Percentiles rank a stretch among this genome's conserved stretches.
phyloP scores from a whole-genome alignment of 2,888 invertebrate species.

The Melanophora roralis region DNA sequence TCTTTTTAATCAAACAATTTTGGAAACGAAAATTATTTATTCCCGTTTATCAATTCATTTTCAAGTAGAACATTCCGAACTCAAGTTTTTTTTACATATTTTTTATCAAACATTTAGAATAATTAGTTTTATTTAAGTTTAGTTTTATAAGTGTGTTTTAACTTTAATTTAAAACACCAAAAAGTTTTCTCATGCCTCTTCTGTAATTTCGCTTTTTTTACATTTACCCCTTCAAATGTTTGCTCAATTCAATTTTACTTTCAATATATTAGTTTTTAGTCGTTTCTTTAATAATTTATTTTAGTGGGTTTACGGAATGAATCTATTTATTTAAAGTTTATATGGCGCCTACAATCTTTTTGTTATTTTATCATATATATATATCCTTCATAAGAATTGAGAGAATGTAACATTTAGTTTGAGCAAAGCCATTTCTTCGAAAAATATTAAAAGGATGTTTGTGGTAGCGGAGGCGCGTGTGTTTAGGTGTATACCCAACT shows the following conservation, averaged over 20 bases:
- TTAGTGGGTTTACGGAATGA: not conserved
- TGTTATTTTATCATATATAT: not conserved
- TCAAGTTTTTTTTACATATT: no score
- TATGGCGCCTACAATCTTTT: constrained; percentile 48
- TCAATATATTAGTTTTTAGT: not conserved
- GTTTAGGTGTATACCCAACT: not conserved
- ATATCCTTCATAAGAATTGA: not conserved
- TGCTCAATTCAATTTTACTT: not conserved
- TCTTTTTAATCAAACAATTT: no score
- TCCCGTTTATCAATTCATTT: no score
- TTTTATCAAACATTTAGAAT: no score
- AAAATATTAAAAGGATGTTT: not conserved
- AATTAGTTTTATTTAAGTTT: no score
- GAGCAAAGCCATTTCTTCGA: not conserved
- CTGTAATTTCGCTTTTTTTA: no score
- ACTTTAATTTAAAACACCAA: no score
- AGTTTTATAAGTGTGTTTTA: no score
- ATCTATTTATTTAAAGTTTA: constrained; percentile 21
- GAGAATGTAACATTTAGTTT: constrained; percentile 14
- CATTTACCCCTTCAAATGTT: no score
- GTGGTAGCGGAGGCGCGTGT: not conserved
- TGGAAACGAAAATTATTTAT: no score
- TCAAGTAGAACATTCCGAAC: no score
- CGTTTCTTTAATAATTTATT: not conserved
- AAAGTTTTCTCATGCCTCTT: no score